These are phyloP conservation scores for Strix aluco DNA, from an alignment of 2,113 vertebrate genomes.

Conservation along the genomic window DNA sequence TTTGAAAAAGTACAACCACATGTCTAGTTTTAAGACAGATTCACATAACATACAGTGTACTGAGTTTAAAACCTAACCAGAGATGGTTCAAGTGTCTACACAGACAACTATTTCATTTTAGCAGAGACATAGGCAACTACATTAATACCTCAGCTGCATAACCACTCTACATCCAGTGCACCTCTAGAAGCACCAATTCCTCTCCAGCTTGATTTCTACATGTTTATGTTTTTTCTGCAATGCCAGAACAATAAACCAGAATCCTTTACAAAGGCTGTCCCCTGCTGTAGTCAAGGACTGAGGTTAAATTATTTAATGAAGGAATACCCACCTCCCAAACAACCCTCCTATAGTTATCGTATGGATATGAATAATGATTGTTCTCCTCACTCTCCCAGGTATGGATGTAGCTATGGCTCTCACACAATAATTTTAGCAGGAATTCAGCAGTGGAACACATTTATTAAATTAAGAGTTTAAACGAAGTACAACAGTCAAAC, in stretches of 20 bases:
- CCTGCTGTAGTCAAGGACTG: not conserved
- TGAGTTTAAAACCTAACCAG: not conserved
- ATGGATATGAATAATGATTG: not conserved
- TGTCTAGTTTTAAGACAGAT: not conserved
- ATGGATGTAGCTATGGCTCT: not conserved
- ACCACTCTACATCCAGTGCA: too few species aligned
- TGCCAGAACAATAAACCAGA: not conserved
- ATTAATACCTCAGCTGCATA: not conserved
- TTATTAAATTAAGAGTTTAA: not conserved
- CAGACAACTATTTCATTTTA: not conserved
- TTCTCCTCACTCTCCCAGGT: not conserved
- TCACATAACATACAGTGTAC: not conserved
- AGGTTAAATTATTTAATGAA: not conserved
- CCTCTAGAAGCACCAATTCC: fast-evolving
- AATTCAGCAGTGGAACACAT: not conserved
- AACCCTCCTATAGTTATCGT: not conserved
- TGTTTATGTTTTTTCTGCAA: not conserved
- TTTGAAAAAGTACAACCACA: not conserved
- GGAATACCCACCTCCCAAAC: not conserved
- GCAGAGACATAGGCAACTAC: not conserved
- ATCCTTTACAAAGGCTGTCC: not conserved
- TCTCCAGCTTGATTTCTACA: not conserved
- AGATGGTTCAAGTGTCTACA: not conserved
- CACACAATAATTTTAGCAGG: not conserved
- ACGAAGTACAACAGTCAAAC: not conserved